Evolutionary conservation across 2,888 invertebrate genomes (phyloP).

Genomic region (Nipponacmea schrenckii): DNA sequence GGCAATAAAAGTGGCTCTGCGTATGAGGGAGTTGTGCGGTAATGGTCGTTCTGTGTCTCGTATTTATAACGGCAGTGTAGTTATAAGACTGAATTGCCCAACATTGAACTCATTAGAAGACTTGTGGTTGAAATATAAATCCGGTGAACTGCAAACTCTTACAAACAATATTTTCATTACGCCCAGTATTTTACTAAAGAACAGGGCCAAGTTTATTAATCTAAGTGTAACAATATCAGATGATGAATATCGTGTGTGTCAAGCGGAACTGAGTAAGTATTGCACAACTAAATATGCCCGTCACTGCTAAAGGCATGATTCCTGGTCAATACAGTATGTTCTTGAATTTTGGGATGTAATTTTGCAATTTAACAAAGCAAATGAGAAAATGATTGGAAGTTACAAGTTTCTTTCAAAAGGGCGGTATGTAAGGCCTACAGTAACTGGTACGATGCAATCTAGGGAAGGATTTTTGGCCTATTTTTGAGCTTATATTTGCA

Average conservation of each 20-base stretch:
- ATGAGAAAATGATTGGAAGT: too few species aligned
- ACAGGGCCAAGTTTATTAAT: background rate
- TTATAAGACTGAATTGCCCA: constrained; percentile 26
- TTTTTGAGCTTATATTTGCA: too few species aligned
- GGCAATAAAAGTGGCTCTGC: constrained; percentile 17
- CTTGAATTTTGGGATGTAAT: too few species aligned
- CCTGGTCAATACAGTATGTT: too few species aligned
- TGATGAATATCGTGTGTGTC: constrained; percentile 12
- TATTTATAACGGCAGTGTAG: constrained; percentile 27
- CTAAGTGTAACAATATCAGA: constrained; percentile 10
- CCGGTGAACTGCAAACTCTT: constrained; percentile 21
- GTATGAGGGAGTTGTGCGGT: constrained; percentile 18
- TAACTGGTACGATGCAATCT: too few species aligned
- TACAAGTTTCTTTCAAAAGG: too few species aligned
- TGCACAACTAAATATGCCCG: too few species aligned
- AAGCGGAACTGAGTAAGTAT: constrained; percentile 17
- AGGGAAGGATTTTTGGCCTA: too few species aligned
- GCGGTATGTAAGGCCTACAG: too few species aligned
- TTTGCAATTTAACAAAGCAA: too few species aligned
- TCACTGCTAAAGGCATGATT: too few species aligned
- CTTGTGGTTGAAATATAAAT: constrained; percentile 23
- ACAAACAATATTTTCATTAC: constrained; percentile 15
- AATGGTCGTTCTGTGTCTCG: constrained; percentile 23
- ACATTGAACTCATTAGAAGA: constrained; percentile 25
- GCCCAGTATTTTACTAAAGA: background rate